A percentile compares a stretch with the other conserved stretches of the same genome.
These are phyloP conservation scores for Paelopatides confundens DNA, from an alignment of 53 echinoderm and acorn worm species.

Conservation along the genomic window DNA sequence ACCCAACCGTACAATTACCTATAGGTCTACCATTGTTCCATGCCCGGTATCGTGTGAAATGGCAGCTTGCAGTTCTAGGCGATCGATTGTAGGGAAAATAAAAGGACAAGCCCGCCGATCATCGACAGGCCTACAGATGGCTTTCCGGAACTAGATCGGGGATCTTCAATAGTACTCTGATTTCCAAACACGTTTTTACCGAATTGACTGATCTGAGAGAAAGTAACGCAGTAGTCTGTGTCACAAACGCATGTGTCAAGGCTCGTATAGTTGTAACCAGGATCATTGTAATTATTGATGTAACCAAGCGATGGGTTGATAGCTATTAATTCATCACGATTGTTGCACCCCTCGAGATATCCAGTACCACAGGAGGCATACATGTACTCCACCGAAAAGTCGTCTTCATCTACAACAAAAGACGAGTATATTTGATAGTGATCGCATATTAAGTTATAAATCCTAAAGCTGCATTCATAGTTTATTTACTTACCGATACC, in stretches of 20 bases:
- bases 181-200: background rate
- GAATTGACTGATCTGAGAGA: background rate
- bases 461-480: too few relatives aligned
- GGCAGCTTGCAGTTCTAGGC: too few relatives aligned
- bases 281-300: background rate
- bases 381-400: background rate
- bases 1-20: too few relatives aligned
- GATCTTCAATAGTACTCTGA: background rate
- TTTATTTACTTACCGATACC: too few relatives aligned
- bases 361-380: background rate
- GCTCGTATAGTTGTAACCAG: background rate
- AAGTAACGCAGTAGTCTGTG: background rate
- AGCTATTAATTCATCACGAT: background rate
- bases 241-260: constrained; percentile 8
- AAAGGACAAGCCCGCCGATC: too few relatives aligned
- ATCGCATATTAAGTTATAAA: too few relatives aligned
- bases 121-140: too few relatives aligned
- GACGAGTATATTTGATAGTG: too few relatives aligned
- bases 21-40: too few relatives aligned
- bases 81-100: too few relatives aligned
- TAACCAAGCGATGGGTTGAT: constrained; percentile 1
- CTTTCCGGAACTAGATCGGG: too few relatives aligned
- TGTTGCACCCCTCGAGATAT: background rate
- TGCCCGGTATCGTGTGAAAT: too few relatives aligned
- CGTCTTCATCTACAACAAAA: background rate